phyloP scores from a whole-genome alignment of 2,797 vertebrate genomes.

The Anisognathus igniventris region DNA sequence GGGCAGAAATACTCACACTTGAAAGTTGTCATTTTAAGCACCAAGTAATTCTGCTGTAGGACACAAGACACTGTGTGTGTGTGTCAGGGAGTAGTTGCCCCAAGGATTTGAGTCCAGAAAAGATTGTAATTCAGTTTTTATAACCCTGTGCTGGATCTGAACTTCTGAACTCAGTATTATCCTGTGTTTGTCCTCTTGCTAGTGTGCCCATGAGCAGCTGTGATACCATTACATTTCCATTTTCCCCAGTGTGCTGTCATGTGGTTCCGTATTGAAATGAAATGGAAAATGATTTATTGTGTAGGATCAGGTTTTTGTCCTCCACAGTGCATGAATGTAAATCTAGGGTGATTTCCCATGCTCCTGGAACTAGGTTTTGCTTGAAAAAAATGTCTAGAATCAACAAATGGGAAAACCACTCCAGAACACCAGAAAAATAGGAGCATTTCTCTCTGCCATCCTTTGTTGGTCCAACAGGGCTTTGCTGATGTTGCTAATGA shows the following conservation, averaged over 20 bases:
- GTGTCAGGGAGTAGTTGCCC: not conserved
- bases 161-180: constrained; percentile 50
- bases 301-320: not conserved
- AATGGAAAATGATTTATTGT: constrained; percentile 41
- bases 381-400: not conserved
- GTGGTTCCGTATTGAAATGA: not conserved
- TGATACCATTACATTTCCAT: not conserved
- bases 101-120: not conserved
- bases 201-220: constrained; percentile 44
- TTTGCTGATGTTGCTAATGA: constrained; percentile 1
- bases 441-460: not conserved
- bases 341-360: constrained; percentile 42
- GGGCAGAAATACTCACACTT: not conserved
- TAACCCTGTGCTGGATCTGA: not conserved
- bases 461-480: not conserved
- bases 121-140: constrained; percentile 12
- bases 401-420: constrained; percentile 42
- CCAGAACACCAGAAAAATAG: not conserved
- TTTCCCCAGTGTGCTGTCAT: constrained; percentile 11
- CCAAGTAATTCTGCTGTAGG: not conserved
- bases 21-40: not conserved
- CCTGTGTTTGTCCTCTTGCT: constrained; percentile 2
- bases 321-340: not conserved
- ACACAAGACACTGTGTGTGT: not conserved
- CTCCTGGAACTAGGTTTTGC: constrained; percentile 13